phyloP scores from a whole-genome alignment of 2,888 invertebrate species.

The Harpagoxenus sublaevis region DNA sequence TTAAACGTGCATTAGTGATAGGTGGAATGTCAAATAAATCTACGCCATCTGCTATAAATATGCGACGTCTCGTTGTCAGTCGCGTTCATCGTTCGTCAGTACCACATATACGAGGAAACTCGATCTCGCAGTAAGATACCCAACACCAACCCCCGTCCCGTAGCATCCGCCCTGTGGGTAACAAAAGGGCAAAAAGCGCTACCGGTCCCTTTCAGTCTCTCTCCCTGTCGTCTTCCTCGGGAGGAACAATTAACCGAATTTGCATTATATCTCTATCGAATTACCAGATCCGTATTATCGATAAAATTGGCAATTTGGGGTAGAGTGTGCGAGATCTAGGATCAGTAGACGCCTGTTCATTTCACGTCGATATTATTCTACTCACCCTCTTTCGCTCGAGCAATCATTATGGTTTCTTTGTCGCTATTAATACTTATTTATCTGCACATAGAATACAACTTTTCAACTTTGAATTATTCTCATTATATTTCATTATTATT shows the following conservation, averaged over 20 bases:
- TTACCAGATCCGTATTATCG: slow-evolving; percentile 86
- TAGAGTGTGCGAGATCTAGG: slow-evolving; percentile 30
- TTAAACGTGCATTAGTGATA: slow-evolving; percentile 32
- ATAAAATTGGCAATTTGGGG: slow-evolving; percentile 85
- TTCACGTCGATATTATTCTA: slow-evolving; percentile 76
- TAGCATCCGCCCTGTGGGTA: slow-evolving; percentile 62
- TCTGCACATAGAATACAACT: not conserved
- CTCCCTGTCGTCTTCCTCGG: slow-evolving; percentile 67
- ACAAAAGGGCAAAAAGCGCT: slow-evolving; percentile 75
- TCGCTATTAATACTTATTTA: not conserved
- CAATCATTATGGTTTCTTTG: not conserved
- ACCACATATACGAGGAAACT: slow-evolving; percentile 83
- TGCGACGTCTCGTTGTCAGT: slow-evolving; percentile 71
- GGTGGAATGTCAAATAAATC: slow-evolving; percentile 63
- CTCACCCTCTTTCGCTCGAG: slow-evolving; percentile 61
- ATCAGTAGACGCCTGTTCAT: slow-evolving; percentile 75
- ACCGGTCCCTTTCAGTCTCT: slow-evolving; percentile 60
- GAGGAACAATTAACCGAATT: slow-evolving; percentile 86
- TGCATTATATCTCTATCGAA: slow-evolving; percentile 86
- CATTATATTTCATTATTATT: not conserved
- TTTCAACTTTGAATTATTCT: not conserved
- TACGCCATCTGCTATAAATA: slow-evolving; percentile 74
- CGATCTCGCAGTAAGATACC: slow-evolving; percentile 80
- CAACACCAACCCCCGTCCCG: slow-evolving; percentile 70
- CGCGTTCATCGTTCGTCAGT: slow-evolving; percentile 75